A percentile compares a stretch with the other conserved stretches of the same genome.
Conservation (phyloP, 2,113 vertebrate species). For the Peromyscus leucopus region DNA sequence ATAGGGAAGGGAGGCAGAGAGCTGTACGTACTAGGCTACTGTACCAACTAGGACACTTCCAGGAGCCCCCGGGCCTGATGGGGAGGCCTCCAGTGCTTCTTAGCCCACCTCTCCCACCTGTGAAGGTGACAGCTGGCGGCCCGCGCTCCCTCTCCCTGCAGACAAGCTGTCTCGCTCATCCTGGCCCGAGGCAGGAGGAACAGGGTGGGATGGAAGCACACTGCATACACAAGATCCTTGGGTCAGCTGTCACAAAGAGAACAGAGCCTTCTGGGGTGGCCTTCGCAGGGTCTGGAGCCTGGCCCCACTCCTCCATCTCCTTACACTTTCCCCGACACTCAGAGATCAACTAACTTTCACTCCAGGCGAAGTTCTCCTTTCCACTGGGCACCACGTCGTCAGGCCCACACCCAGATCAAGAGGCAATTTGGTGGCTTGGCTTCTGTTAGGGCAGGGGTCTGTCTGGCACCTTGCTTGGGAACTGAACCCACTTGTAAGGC, state of each 20-base stretch:
- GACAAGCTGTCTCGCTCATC: slow-evolving; percentile 59
- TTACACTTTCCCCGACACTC: slow-evolving; percentile 69
- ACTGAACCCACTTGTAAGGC: slow-evolving; percentile 7
- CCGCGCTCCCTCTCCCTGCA: background rate
- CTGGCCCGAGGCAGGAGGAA: background rate
- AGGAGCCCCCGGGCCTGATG: background rate
- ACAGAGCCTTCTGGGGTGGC: slow-evolving; percentile 67
- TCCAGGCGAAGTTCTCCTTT: slow-evolving; percentile 80
- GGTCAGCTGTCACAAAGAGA: slow-evolving; percentile 64
- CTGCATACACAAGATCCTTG: slow-evolving; percentile 45
- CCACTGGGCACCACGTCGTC: slow-evolving; percentile 79
- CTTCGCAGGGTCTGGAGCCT: slow-evolving; percentile 73
- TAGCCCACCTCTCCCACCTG: background rate
- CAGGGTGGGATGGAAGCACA: background rate
- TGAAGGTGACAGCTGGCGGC: slow-evolving; percentile 68
- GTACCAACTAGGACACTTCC: background rate
- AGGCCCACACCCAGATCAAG: slow-evolving; percentile 84
- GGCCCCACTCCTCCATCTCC: slow-evolving; percentile 32
- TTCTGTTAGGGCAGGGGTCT: slow-evolving; percentile 78
- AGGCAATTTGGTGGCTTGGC: slow-evolving; percentile 85
- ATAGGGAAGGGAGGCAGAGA: background rate
- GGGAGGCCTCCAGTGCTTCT: background rate
- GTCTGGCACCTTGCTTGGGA: slow-evolving; percentile 60
- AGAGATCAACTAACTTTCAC: slow-evolving; percentile 87
- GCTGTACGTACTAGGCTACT: too few species aligned